phyloP scores from a whole-genome alignment of 2,888 invertebrate genomes.

The Gymnoscelis rufifasciata region DNA sequence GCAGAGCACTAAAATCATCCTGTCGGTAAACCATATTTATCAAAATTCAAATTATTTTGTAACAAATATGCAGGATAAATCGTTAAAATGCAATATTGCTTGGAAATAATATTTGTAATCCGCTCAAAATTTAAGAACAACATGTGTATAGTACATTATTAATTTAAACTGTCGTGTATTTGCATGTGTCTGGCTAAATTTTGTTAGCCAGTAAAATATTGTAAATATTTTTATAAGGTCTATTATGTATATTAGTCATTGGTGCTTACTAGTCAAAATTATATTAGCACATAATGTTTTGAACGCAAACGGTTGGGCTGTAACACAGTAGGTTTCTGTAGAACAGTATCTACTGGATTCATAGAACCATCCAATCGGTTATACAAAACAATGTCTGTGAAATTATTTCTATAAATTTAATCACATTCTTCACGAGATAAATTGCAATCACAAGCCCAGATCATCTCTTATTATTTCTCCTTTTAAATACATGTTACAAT shows the following conservation, averaged over 20 bases:
- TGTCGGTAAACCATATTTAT: too few species aligned
- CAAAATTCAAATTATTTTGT: background rate
- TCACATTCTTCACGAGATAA: too few species aligned
- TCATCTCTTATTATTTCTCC: too few species aligned
- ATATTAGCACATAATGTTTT: slow-evolving; percentile 63
- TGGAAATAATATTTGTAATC: background rate
- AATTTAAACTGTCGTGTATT: slow-evolving; percentile 1
- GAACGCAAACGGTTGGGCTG: slow-evolving; percentile 24
- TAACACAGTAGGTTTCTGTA: slow-evolving; percentile 1
- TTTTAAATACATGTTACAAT: too few species aligned
- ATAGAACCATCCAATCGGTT: too few species aligned
- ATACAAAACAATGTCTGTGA: too few species aligned
- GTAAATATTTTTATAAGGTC: slow-evolving; percentile 50
- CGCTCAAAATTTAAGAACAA: background rate
- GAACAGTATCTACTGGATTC: background rate
- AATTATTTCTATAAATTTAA: too few species aligned
- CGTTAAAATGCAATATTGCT: background rate
- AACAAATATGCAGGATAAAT: background rate
- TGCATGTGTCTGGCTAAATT: slow-evolving; percentile 58
- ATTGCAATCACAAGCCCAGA: too few species aligned
- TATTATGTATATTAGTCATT: slow-evolving; percentile 64
- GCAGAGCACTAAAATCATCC: too few species aligned
- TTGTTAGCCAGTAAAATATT: slow-evolving; percentile 56
- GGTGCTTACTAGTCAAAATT: slow-evolving; percentile 80
- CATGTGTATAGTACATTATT: background rate